Evolutionary conservation across 1,140 invertebrate genomes (phyloP).

Genomic region (Notospermus geniculatus): DNA sequence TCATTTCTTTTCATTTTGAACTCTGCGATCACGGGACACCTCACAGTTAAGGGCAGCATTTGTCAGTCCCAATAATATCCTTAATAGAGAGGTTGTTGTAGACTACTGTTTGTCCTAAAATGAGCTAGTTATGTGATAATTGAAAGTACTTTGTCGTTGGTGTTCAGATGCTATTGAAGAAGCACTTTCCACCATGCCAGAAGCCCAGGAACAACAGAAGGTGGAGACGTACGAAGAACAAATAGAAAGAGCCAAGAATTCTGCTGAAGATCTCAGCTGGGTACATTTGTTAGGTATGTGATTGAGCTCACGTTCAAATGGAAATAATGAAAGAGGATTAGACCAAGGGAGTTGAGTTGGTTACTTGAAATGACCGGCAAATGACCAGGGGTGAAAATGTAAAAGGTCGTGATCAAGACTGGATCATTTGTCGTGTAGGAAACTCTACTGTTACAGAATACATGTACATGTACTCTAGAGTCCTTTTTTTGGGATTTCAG

Average conservation of each 20-base stretch:
- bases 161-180: constrained; percentile 54
- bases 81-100: no score
- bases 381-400: not conserved
- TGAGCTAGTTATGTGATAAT: no score
- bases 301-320: not conserved
- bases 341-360: not conserved
- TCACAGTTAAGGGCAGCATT: no score
- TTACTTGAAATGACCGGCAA: not conserved
- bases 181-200: constrained; percentile 45
- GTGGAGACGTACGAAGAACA: constrained; percentile 49
- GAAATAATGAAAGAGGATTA: not conserved
- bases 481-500: constrained; percentile 27
- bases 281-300: constrained; percentile 47
- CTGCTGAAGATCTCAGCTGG: constrained; percentile 42
- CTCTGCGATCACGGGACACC: no score
- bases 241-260: constrained; percentile 34
- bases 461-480: no score
- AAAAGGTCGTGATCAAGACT: not conserved
- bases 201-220: constrained; percentile 41
- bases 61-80: no score
- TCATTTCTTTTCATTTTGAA: no score
- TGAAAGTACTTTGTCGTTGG: no score
- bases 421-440: not conserved
- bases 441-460: not conserved
- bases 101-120: not conserved